These are phyloP conservation scores for Felis chaus DNA, from an alignment of 2,113 vertebrate genomes.

Conservation along the genomic window DNA sequence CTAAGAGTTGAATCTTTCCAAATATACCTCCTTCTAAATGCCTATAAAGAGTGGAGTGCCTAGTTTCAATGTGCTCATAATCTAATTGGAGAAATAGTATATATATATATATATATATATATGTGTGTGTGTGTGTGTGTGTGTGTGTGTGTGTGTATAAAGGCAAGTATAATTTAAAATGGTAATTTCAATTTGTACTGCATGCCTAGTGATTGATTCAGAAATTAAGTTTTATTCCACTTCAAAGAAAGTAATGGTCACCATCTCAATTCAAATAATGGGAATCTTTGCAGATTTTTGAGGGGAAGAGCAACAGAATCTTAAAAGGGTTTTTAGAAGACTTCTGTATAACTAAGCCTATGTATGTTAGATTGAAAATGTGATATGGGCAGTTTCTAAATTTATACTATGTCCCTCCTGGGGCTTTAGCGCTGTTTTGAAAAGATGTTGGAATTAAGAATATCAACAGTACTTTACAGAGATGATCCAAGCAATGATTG, in stretches of 20 bases:
- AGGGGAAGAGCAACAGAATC: not conserved
- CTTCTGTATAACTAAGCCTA: not conserved
- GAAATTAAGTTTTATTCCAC: not conserved
- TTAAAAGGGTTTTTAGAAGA: constrained; percentile 26
- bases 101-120: not conserved
- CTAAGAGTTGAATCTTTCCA: not conserved
- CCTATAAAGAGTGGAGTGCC: not conserved
- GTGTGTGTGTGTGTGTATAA: not conserved
- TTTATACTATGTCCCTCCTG: not conserved
- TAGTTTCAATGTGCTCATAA: not conserved
- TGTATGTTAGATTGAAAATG: not conserved
- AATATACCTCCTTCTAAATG: not conserved
- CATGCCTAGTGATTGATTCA: not conserved
- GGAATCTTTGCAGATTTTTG: not conserved
- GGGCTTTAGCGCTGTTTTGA: not conserved
- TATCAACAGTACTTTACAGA: constrained; percentile 35
- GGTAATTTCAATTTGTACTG: not conserved
- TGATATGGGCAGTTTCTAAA: not conserved
- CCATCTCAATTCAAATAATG: not conserved
- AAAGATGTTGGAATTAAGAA: not conserved
- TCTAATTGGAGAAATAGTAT: not conserved
- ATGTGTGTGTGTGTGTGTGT: not conserved
- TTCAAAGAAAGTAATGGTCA: not conserved
- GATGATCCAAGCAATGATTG: constrained; percentile 14
- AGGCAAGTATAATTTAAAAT: not conserved